Evolutionary conservation across 2,113 vertebrate genomes (phyloP).

Genomic region (Madoqua kirkii): DNA sequence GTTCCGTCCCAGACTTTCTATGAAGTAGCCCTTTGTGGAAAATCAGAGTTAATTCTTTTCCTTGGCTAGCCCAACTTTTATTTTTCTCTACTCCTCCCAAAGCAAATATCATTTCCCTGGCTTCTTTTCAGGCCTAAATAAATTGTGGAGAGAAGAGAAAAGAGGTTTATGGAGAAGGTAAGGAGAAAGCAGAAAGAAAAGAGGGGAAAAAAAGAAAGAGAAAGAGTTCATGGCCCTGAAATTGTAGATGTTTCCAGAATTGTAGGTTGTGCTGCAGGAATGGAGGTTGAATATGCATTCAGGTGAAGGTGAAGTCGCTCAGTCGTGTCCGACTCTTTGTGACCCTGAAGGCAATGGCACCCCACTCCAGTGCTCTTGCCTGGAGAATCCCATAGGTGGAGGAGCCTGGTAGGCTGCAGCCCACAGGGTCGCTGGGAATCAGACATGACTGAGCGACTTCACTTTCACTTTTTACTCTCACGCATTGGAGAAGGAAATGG

Average conservation of each 20-base stretch:
- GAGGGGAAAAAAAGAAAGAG: not conserved
- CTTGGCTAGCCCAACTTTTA: constrained; percentile 20
- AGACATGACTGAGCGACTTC: too few species aligned
- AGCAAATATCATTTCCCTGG: constrained; percentile 68
- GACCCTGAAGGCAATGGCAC: too few species aligned
- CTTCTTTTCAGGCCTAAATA: constrained; percentile 27
- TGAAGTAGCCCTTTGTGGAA: constrained; percentile 72
- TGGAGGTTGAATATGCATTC: not conserved
- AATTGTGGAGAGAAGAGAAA: constrained; percentile 37
- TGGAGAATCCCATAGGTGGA: too few species aligned
- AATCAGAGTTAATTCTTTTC: constrained; percentile 39
- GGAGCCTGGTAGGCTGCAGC: too few species aligned
- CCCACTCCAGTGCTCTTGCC: too few species aligned
- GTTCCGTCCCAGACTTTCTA: constrained; percentile 21
- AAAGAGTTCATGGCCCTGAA: not conserved
- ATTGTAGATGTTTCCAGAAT: not conserved
- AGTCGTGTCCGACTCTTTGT: too few species aligned
- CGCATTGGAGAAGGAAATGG: too few species aligned
- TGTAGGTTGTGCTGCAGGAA: rapidly evolving
- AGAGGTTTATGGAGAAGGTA: not conserved
- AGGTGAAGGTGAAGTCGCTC: too few species aligned
- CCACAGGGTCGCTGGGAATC: too few species aligned
- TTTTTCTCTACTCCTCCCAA: constrained; percentile 75
- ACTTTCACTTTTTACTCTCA: too few species aligned
- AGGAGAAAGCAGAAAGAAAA: not conserved